phyloP scores from a whole-genome alignment of 1,140 invertebrate genomes.

The Drosophila takahashii region DNA sequence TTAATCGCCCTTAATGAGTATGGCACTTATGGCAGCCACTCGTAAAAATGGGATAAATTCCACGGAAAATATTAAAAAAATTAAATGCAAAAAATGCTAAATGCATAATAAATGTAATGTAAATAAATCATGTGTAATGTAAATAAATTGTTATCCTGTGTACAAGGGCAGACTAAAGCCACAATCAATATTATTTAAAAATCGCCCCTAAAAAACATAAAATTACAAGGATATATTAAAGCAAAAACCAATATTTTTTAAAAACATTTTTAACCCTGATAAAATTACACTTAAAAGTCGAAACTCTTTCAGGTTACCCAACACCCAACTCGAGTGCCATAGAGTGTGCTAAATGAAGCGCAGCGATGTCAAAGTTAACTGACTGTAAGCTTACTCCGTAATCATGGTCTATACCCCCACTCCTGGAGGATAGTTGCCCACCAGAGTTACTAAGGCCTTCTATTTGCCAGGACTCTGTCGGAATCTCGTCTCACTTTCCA shows the following conservation, averaged over 20 bases:
- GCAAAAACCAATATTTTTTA: no score
- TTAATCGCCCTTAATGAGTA: background rate
- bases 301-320: background rate
- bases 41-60: background rate
- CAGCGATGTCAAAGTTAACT: slow-evolving; percentile 56
- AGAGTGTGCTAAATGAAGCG: slow-evolving; percentile 41
- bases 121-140: no score
- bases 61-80: background rate
- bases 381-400: slow-evolving; percentile 28
- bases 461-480: slow-evolving; percentile 12
- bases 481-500: slow-evolving; percentile 15
- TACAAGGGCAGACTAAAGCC: no score
- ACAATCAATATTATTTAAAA: no score
- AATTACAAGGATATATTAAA: no score
- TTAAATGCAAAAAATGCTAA: background rate
- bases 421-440: background rate
- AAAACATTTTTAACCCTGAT: no score
- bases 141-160: no score
- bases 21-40: background rate
- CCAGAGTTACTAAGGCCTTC: background rate
- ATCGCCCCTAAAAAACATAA: no score
- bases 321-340: background rate
- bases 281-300: background rate
- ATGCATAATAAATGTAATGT: no score
- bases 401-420: background rate